phyloP scores from a whole-genome alignment of 2,797 vertebrate genomes.

The Liasis olivaceus region DNA sequence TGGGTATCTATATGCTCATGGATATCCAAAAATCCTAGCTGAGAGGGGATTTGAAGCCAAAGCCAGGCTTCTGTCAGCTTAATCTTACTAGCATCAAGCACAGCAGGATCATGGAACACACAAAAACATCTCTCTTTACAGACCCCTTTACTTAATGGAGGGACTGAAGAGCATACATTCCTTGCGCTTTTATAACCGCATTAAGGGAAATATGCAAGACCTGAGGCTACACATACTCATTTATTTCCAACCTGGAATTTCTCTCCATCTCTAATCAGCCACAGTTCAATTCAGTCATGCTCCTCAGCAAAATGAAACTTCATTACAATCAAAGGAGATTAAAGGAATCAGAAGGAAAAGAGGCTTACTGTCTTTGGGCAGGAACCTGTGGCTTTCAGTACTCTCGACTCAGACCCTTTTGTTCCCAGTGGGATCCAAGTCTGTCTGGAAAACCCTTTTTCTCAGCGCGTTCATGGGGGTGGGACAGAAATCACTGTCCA shows the following conservation, averaged over 20 bases:
- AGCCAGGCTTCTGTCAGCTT: too few species aligned
- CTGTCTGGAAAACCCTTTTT: too few species aligned
- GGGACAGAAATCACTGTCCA: neutral
- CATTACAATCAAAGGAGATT: neutral
- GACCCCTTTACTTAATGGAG: too few species aligned
- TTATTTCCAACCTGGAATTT: neutral
- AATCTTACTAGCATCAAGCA: too few species aligned
- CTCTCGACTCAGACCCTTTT: neutral
- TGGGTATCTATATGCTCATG: too few species aligned
- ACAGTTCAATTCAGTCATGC: neutral
- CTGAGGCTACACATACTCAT: neutral
- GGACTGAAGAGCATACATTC: too few species aligned
- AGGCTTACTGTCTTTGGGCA: neutral
- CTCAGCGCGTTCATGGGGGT: neutral
- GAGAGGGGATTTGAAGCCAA: too few species aligned
- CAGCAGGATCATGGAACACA: too few species aligned
- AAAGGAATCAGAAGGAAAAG: neutral
- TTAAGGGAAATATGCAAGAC: too few species aligned
- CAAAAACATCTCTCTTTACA: too few species aligned
- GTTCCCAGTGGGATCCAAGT: neutral
- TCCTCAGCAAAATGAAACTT: neutral
- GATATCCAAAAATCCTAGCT: too few species aligned
- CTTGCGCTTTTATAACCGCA: too few species aligned
- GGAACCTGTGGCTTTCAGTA: neutral
- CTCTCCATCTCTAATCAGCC: neutral